Evolutionary conservation across 2,797 vertebrate genomes (phyloP), one percentile per base, ranked within the genome.

Genomic region (Rhyacichthys aspro): DNA sequence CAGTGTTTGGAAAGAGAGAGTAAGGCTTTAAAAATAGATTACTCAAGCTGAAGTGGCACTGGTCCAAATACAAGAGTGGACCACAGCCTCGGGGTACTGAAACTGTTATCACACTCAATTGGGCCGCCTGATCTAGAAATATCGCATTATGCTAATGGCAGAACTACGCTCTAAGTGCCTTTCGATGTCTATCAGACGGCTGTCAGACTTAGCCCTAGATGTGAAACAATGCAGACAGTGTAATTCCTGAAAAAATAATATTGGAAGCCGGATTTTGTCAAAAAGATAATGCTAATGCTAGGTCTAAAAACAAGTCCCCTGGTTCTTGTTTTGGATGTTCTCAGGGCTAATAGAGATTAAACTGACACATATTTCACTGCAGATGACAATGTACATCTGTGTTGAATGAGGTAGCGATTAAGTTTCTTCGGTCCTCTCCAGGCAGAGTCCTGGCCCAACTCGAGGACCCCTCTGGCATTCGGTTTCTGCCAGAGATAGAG

Each of bases 401-500:
- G 12, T 11, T 41, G 44, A 74, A 12, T 39, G 60, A 76, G 64
- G 67, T 12, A 48, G 42, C 8, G 1, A 67, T 52, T n/a, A 14
- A 16, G 7, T 42, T 36, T 49, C 4, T 72, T 66, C 55, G 55
- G 70, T 77, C 78, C 64, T 23, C 2, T 23, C 19, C 5, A 23
- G 19, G 19, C 19, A 23, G 5, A 23, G 19, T 23, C 19, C 5
- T 5, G 5, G 19, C 19, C 19, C 5, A 5, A 23, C 76, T 54
- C 9, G 54, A 57, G 50, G 19, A 69, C 18, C 43, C 43, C 32
- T 65, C 17, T 12, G 76, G 65, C n/a, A 9, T 68, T 56, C 74
- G 54, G 67, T 58, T 8, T 23, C 44, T 78, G 80, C 70, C 83
- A 80, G 70, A 81, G 76, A 86, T 32, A 67, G 80, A 85, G 78